Conservation (phyloP, 2,797 vertebrate species). For the Enteromius anoplus region DNA sequence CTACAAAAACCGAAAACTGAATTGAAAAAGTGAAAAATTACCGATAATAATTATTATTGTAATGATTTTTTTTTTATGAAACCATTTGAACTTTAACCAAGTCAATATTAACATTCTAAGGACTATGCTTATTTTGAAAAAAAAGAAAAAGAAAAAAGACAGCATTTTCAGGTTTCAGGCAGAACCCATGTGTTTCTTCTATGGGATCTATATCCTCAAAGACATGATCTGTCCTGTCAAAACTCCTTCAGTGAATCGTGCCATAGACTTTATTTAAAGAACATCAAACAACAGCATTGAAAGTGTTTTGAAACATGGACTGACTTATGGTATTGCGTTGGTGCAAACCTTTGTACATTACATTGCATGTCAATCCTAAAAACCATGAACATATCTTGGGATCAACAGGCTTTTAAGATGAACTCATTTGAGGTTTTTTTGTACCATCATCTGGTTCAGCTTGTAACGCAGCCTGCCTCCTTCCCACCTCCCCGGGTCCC, state of each 20-base stretch:
- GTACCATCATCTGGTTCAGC: constrained; percentile 48
- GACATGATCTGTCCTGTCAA: constrained; percentile 26
- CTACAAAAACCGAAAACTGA: too few species aligned
- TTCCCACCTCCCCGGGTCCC: constrained; percentile 25
- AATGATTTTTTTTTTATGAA: background rate
- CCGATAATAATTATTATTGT: background rate
- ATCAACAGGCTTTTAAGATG: constrained; percentile 46
- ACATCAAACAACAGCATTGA: constrained; percentile 46
- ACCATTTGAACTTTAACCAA: background rate
- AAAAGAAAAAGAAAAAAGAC: background rate
- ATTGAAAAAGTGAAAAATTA: too few species aligned
- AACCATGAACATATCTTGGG: constrained; percentile 46
- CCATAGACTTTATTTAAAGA: constrained; percentile 35
- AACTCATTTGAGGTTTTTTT: constrained; percentile 40
- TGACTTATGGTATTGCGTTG: constrained; percentile 34
- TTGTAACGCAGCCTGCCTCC: constrained; percentile 25
- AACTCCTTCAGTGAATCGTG: constrained; percentile 18
- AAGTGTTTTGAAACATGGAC: constrained; percentile 49
- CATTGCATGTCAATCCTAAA: constrained; percentile 41
- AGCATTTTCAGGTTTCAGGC: constrained; percentile 12
- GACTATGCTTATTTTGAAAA: background rate
- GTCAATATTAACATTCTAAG: background rate
- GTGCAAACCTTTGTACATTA: constrained; percentile 23
- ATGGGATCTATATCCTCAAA: constrained; percentile 26
- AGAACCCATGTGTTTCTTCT: constrained; percentile 33